Percentiles rank a stretch among this genome's conserved stretches.
Conservation (phyloP, 2,113 vertebrate genomes). For the Petrocephalus microphthalmus region DNA sequence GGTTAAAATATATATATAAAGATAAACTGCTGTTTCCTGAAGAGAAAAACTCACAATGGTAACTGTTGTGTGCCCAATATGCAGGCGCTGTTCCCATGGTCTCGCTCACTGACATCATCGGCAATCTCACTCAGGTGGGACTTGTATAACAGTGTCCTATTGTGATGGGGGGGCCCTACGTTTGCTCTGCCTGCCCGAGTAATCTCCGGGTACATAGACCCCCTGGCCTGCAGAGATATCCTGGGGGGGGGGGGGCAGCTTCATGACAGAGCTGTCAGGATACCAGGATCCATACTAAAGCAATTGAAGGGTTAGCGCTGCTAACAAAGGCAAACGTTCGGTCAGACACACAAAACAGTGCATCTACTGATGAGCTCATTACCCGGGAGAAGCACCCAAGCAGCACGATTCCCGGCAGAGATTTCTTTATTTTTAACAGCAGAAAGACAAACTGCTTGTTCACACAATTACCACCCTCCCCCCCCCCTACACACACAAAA, state of each 20-base stretch:
- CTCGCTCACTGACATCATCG: background rate
- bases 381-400: background rate
- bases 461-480: background rate
- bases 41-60: background rate
- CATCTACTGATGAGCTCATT: background rate
- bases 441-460: background rate
- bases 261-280: background rate
- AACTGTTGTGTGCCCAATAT: background rate
- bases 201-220: background rate
- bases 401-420: background rate
- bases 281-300: background rate
- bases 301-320: background rate
- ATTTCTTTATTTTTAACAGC: background rate
- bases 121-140: background rate
- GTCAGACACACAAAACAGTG: background rate
- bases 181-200: background rate
- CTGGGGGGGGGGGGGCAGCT: background rate
- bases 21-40: background rate
- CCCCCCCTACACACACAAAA: background rate
- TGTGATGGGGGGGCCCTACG: background rate
- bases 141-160: background rate
- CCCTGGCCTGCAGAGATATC: background rate
- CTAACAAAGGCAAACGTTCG: background rate
- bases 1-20: background rate
- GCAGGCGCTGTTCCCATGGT: background rate